Conservation (phyloP, 2,888 invertebrate genomes). For the Ochropleura plecta region DNA sequence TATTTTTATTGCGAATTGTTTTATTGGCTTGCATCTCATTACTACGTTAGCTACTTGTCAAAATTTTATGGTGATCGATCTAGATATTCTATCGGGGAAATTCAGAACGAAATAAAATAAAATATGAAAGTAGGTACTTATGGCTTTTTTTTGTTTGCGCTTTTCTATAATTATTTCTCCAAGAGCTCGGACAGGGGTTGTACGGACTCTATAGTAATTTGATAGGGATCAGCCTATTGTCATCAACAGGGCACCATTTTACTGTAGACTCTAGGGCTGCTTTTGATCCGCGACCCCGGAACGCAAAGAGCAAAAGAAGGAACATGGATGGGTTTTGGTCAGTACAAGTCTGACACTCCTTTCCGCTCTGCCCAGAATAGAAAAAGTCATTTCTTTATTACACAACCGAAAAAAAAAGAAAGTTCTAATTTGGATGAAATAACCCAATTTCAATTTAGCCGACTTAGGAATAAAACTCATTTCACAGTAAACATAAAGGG, state of each 20-base stretch:
- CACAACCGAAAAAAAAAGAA: too few relatives aligned
- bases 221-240: not conserved
- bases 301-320: too few relatives aligned
- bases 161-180: not conserved
- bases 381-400: too few relatives aligned
- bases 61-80: constrained; percentile 51
- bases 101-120: not conserved
- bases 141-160: not conserved
- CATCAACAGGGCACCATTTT: not conserved
- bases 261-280: not conserved
- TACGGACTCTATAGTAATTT: not conserved
- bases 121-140: not conserved
- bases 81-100: constrained; percentile 29
- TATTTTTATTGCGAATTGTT: constrained; percentile 61
- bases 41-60: constrained; percentile 35
- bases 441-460: not conserved
- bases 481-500: not conserved
- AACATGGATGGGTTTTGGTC: too few relatives aligned
- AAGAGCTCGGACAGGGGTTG: not conserved
- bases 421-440: not conserved
- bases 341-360: too few relatives aligned
- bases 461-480: not conserved
- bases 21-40: constrained; percentile 57
- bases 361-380: too few relatives aligned
- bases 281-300: not conserved